These are phyloP conservation scores for Apostichopus parvimensis DNA, from an alignment of 35 echinoderm and acorn worm species.

Conservation along the genomic window DNA sequence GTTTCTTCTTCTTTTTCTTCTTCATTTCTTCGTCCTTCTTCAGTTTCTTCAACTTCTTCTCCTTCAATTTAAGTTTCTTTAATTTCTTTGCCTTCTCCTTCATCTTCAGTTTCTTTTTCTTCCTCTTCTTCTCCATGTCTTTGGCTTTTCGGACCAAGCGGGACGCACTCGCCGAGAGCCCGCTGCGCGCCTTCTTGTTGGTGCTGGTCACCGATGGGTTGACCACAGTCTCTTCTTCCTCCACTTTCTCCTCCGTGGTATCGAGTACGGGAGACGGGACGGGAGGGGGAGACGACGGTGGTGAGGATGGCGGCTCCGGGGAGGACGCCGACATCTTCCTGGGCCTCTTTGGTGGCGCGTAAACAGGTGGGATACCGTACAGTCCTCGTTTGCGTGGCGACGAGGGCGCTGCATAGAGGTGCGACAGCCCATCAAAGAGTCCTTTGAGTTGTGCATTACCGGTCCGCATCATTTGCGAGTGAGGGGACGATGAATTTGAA, in stretches of 20 bases:
- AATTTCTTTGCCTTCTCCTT: constrained; percentile 64
- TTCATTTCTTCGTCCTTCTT: constrained; percentile 58
- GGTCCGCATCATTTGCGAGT: constrained; percentile 91
- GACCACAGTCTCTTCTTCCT: constrained; percentile 28
- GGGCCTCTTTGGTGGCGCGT: constrained; percentile 79
- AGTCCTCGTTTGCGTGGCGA: constrained; percentile 85
- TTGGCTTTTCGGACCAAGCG: constrained; percentile 84
- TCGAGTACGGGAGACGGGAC: not conserved
- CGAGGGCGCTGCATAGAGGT: constrained; percentile 85
- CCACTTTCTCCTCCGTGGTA: not conserved
- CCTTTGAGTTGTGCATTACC: constrained; percentile 96
- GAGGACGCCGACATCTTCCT: constrained; percentile 56
- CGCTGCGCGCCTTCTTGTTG: constrained; percentile 64
- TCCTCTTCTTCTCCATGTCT: constrained; percentile 69
- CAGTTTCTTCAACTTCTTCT: constrained; percentile 32
- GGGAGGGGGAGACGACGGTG: not conserved
- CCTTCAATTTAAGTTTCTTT: constrained; percentile 43
- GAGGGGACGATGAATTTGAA: constrained; percentile 95
- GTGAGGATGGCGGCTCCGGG: constrained; percentile 12
- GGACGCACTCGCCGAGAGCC: constrained; percentile 84
- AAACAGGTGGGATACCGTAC: constrained; percentile 85
- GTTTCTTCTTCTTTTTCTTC: constrained; percentile 60
- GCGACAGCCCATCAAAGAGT: constrained; percentile 97
- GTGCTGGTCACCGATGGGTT: not conserved
- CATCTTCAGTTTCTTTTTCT: constrained; percentile 62